Conservation (phyloP, 2,113 vertebrate genomes). For the Empidonax traillii region DNA sequence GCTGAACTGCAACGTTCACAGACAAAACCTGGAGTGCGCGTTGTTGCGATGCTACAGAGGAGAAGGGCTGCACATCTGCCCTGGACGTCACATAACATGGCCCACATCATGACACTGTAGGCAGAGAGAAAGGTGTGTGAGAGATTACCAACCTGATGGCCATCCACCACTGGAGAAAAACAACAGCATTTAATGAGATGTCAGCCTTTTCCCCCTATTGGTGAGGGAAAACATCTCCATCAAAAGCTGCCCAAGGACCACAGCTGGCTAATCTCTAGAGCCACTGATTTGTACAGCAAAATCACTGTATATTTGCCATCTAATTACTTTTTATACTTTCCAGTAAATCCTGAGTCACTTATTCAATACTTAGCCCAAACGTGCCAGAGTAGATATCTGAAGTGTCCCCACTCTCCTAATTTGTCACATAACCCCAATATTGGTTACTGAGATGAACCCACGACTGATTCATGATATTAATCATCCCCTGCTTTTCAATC, state of each 20-base stretch:
- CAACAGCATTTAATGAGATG: background rate
- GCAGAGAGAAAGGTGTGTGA: background rate
- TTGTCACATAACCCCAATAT: background rate
- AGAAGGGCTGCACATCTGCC: background rate
- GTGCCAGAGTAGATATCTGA: background rate
- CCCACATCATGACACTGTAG: background rate
- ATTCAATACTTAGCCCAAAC: background rate
- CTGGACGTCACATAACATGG: background rate
- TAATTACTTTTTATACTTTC: background rate
- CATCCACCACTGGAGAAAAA: background rate
- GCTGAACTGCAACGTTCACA: background rate
- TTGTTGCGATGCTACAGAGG: fast-evolving
- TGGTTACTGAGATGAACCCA: background rate
- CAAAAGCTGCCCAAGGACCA: background rate
- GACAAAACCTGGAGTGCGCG: background rate
- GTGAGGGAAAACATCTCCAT: background rate
- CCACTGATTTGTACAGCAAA: background rate
- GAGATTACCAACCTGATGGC: background rate
- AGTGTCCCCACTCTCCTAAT: background rate
- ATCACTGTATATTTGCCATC: background rate
- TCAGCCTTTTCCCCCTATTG: background rate
- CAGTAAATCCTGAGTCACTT: background rate
- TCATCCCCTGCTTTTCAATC: background rate
- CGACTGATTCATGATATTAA: background rate
- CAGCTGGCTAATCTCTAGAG: background rate